Base-by-base conservation (phyloP, 1,140 invertebrate genomes). In the Drosophila parvula region DNA sequence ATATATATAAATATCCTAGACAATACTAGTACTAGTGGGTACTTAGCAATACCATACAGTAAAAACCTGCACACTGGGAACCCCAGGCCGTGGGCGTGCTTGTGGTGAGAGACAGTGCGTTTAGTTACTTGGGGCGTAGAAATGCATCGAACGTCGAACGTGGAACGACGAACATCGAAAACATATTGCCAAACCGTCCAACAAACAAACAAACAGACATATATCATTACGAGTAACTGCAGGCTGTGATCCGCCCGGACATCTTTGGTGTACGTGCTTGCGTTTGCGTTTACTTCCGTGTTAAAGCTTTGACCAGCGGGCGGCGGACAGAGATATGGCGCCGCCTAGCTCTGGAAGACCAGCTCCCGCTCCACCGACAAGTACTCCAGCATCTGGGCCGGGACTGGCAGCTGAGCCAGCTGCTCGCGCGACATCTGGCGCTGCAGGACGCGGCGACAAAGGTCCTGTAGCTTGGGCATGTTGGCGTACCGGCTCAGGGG, bases 361-460 rank as follows among this genome's bases (percentile, higher is more conserved):
- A 93, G 61, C 92, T 93, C 92, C 94, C 94, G 91, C 93, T 93
- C 74, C 90, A 95, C 94, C 89, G 93, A 93, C 65, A 96, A 93
- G 86, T 95, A 96, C 63, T 93, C 93, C 82, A 95, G 94, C 60
- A 96, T 93, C 71, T 93, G 93, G 60, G 93, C 93, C 63, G 96
- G 96, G 78, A 97, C 93, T 74, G 95, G 95, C 81, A 96, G 91
- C 70, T 95, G 94, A 70, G 95, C 93, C 85, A 96, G 65, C 84
- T 96, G 95, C 84, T 96, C 95, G 67, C 95, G 92, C 74, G 95
- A 93, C 59, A 94, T 95, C 91, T 95, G 94, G 76, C 96, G 95
- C 79, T 96, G 93, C 64, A 97, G 96, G 18, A 96, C 95, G 92
- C 96, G 96, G 56, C 96, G 93, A 85, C 96, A 96, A 22, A 97